A percentile compares a stretch with the other conserved stretches of the same genome.
Conservation (phyloP, 2,888 invertebrate genomes). For the Drosophila birchii region DNA sequence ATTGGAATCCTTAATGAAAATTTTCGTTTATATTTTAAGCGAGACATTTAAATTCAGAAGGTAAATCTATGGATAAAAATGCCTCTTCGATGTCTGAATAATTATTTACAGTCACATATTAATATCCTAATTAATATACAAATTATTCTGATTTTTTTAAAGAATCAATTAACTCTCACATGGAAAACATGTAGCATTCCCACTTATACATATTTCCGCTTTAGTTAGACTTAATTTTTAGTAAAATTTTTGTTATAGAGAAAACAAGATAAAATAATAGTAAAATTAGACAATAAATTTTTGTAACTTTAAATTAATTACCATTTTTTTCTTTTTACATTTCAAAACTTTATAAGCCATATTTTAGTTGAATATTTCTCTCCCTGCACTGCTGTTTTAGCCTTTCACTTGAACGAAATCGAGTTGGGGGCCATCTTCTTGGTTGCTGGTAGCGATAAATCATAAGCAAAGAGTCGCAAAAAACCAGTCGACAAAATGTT, state of each 20-base stretch:
- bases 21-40: no score
- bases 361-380: neutral
- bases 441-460: conserved; percentile 57
- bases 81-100: no score
- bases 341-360: neutral
- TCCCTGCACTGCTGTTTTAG: conserved; percentile 5
- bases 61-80: neutral
- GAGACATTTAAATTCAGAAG: neutral
- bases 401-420: conserved; percentile 9
- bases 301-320: neutral
- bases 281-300: neutral
- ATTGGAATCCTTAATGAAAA: no score
- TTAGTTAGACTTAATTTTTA: neutral
- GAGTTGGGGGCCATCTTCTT: conserved; percentile 43
- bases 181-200: no score
- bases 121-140: no score
- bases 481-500: conserved; percentile 55
- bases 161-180: no score
- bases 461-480: conserved; percentile 71
- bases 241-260: neutral
- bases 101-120: no score
- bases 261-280: neutral
- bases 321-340: neutral
- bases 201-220: neutral
- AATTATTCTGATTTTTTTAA: no score